A percentile compares a stretch with the other conserved stretches of the same genome.
phyloP scores from a whole-genome alignment of 2,113 vertebrate genomes.

The Macrotis lagotis region DNA sequence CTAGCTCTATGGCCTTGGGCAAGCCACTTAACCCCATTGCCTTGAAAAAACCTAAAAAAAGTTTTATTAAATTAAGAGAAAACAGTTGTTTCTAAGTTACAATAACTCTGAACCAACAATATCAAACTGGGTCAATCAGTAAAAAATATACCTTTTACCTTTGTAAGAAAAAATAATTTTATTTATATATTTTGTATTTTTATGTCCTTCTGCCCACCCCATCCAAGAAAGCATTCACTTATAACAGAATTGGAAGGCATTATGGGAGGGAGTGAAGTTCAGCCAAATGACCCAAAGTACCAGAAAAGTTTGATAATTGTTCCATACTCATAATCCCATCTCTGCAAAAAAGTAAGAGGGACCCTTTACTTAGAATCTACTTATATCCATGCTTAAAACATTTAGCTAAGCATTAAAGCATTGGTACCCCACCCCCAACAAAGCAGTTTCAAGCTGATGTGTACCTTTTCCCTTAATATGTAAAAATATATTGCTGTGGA shows the following conservation, averaged over 20 bases:
- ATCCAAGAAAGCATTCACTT: neutral
- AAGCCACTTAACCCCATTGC: too few relatives aligned
- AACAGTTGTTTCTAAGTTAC: slow-evolving; percentile 72
- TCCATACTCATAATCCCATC: neutral
- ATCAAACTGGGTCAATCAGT: slow-evolving; percentile 57
- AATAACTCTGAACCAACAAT: slow-evolving; percentile 65
- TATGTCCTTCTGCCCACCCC: neutral
- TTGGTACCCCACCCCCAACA: neutral
- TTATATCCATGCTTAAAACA: neutral
- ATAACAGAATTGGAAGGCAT: neutral
- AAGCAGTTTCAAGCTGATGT: neutral
- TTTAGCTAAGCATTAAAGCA: neutral
- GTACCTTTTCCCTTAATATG: neutral
- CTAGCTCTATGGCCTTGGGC: too few relatives aligned
- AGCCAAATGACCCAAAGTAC: neutral
- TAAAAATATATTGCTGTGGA: neutral
- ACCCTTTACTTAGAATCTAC: neutral
- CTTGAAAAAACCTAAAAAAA: too few relatives aligned
- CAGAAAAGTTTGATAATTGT: neutral
- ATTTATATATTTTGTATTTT: neutral
- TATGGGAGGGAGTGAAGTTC: neutral
- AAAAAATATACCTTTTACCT: slow-evolving; percentile 23
- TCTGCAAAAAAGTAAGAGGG: neutral
- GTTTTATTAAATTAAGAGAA: slow-evolving; percentile 73
- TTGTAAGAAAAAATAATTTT: neutral